These are phyloP conservation scores for Philereme vetulata DNA, from an alignment of 2,888 invertebrate genomes.

Conservation along the genomic window DNA sequence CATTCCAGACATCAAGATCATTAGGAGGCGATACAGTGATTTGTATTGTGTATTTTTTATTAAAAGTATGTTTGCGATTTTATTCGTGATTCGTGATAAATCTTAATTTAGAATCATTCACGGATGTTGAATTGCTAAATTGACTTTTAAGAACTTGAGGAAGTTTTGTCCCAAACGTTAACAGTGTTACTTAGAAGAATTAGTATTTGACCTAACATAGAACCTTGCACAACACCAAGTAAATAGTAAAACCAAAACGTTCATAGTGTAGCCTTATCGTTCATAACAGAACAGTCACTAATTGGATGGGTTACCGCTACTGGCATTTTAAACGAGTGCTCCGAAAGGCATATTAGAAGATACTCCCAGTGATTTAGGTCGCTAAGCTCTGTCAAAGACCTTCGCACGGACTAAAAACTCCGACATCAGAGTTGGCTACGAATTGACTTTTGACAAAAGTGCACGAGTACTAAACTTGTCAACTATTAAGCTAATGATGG, in stretches of 20 bases:
- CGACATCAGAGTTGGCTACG: too few species aligned
- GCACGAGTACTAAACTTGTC: constrained; percentile 17
- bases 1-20: constrained; percentile 74
- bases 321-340: too few species aligned
- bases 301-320: too few species aligned
- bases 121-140: constrained; percentile 13
- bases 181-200: background rate
- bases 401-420: too few species aligned
- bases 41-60: constrained; percentile 56
- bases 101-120: constrained; percentile 35
- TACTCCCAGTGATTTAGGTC: too few species aligned
- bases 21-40: constrained; percentile 78
- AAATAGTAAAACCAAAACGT: too few species aligned
- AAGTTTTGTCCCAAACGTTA: constrained; percentile 9
- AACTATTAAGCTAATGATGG: constrained; percentile 28
- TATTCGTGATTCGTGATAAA: constrained; percentile 37
- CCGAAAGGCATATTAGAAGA: too few species aligned
- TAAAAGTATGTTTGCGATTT: constrained; percentile 35
- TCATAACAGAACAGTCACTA: too few species aligned
- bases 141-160: constrained; percentile 1
- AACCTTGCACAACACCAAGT: constrained; percentile 11
- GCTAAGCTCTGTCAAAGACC: too few species aligned
- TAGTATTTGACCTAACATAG: constrained; percentile 5
- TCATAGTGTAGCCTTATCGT: too few species aligned
- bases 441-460: background rate